These are phyloP conservation scores for Phalera bucephala DNA, from an alignment of 2,888 invertebrate genomes.

Conservation along the genomic window DNA sequence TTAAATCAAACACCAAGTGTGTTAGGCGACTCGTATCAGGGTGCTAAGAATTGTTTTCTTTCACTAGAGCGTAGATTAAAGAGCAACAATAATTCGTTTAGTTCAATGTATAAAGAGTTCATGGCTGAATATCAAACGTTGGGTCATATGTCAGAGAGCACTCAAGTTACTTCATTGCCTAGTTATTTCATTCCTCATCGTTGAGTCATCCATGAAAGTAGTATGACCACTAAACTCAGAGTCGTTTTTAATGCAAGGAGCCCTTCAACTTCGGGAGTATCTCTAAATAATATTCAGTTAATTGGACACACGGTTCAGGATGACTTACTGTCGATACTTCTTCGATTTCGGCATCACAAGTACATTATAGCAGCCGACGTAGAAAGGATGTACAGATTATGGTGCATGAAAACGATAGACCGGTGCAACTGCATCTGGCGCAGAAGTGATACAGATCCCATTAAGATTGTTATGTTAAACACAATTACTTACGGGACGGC, in stretches of 20 bases:
- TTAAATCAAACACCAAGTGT: neutral
- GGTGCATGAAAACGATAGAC: slow-evolving; percentile 1
- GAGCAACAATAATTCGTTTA: neutral
- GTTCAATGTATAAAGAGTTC: slow-evolving; percentile 1
- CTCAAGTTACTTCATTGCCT: neutral
- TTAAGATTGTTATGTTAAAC: neutral
- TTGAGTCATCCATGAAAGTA: slow-evolving; percentile 5
- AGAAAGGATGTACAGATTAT: slow-evolving; percentile 2
- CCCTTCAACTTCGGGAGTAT: slow-evolving; percentile 5
- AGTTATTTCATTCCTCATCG: slow-evolving; percentile 7
- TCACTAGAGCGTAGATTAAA: slow-evolving; percentile 8
- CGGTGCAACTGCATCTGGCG: neutral
- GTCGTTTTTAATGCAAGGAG: slow-evolving; percentile 6
- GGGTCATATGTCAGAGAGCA: slow-evolving; percentile 4
- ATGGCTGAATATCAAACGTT: slow-evolving; percentile 2
- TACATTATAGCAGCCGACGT: neutral
- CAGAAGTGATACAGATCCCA: neutral
- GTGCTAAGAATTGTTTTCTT: slow-evolving; percentile 7
- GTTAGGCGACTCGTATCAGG: slow-evolving; percentile 16
- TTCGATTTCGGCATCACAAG: slow-evolving; percentile 2
- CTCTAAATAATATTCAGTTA: slow-evolving; percentile 13
- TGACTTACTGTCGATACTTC: slow-evolving; percentile 2
- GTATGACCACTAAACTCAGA: slow-evolving; percentile 5
- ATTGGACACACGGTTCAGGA: slow-evolving; percentile 3
- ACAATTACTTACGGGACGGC: slow-evolving; percentile 1